Conservation (phyloP, 2,888 invertebrate genomes). For the Lottia scabra region DNA sequence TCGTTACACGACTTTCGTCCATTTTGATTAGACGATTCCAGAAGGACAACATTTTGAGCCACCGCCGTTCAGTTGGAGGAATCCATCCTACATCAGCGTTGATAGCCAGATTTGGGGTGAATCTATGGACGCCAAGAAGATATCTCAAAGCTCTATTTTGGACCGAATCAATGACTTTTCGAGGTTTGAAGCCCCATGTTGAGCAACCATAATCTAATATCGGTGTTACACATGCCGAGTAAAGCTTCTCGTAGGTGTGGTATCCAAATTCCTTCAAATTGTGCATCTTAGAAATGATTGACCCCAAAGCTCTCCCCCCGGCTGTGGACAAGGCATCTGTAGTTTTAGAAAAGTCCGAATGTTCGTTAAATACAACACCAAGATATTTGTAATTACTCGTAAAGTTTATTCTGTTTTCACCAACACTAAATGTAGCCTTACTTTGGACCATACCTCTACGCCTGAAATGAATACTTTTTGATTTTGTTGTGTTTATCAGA, state of each 20-base stretch:
- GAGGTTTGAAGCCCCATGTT: slow-evolving; percentile 25
- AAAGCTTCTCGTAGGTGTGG: slow-evolving; percentile 24
- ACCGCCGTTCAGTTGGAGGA: slow-evolving; percentile 14
- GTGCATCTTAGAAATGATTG: slow-evolving; percentile 10
- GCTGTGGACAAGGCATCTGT: slow-evolving; percentile 6
- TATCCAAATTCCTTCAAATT: slow-evolving; percentile 21
- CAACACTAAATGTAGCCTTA: slow-evolving; percentile 19
- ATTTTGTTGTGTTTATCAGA: slow-evolving; percentile 21
- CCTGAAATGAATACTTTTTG: slow-evolving; percentile 27
- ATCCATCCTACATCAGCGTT: slow-evolving; percentile 25
- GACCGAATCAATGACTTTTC: slow-evolving; percentile 20
- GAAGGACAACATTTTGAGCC: slow-evolving; percentile 17
- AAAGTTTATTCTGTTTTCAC: slow-evolving; percentile 19
- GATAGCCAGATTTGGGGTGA: slow-evolving; percentile 19
- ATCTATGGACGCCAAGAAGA: slow-evolving; percentile 25
- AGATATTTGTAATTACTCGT: slow-evolving; percentile 27
- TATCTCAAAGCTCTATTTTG: slow-evolving; percentile 25
- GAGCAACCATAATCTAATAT: slow-evolving; percentile 16
- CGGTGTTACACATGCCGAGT: slow-evolving; percentile 22
- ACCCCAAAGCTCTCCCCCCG: slow-evolving; percentile 13
- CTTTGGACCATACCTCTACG: not conserved
- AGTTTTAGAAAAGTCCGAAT: not conserved
- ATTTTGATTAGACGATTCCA: slow-evolving; percentile 23
- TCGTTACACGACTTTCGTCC: not conserved
- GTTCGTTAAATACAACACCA: slow-evolving; percentile 24